phyloP scores from a whole-genome alignment of 2,888 invertebrate species.

The Willowsia nigromaculata region DNA sequence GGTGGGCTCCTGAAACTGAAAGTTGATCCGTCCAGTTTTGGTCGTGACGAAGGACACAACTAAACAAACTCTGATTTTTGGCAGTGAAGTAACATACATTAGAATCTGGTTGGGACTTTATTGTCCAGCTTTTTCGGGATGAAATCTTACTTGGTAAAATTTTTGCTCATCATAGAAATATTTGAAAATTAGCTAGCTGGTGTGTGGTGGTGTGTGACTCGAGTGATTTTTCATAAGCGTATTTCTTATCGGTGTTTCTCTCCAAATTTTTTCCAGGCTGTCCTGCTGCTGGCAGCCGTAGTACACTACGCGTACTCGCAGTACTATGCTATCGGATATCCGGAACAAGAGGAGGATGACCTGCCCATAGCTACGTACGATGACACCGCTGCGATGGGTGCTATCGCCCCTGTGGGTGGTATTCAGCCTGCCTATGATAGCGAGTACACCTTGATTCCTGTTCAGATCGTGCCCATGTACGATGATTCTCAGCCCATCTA shows the following conservation, averaged over 20 bases:
- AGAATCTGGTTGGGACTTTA: slow-evolving; percentile 5
- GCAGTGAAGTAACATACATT: background rate
- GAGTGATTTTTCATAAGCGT: background rate
- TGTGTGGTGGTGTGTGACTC: background rate
- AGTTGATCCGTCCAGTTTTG: slow-evolving; percentile 78
- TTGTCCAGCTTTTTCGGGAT: slow-evolving; percentile 55
- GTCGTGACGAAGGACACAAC: slow-evolving; percentile 54
- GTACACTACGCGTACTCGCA: slow-evolving; percentile 59
- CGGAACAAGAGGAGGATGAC: slow-evolving; percentile 27
- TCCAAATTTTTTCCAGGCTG: too few species aligned
- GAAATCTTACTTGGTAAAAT: slow-evolving; percentile 73
- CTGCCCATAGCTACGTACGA: slow-evolving; percentile 20
- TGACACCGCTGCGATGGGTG: background rate
- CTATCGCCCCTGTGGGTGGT: background rate
- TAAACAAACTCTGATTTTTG: background rate
- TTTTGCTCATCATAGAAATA: background rate
- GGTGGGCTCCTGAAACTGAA: slow-evolving; percentile 75
- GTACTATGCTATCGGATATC: slow-evolving; percentile 61
- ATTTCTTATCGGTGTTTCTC: background rate
- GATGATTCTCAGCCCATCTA: slow-evolving; percentile 55
- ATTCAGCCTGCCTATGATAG: slow-evolving; percentile 46
- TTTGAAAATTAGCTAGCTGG: too few species aligned
- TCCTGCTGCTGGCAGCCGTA: slow-evolving; percentile 74
- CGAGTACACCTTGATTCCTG: slow-evolving; percentile 62
- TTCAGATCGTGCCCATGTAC: slow-evolving; percentile 53